phyloP scores from a whole-genome alignment of 2,113 vertebrate species.

The Numida meleagris region DNA sequence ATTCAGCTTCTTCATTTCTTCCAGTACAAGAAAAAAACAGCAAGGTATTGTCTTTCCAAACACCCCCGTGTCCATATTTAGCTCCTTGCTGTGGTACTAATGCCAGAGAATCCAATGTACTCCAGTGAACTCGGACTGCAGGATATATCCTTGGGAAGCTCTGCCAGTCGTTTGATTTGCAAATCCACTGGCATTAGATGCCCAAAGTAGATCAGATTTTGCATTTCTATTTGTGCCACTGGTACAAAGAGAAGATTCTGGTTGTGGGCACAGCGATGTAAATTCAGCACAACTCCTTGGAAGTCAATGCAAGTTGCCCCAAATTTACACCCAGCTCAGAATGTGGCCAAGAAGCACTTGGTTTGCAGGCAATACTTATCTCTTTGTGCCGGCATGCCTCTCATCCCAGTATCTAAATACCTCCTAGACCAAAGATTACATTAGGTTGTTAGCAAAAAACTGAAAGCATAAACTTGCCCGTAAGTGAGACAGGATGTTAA shows the following conservation, averaged over 20 bases:
- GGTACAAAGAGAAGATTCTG: conserved; percentile 23
- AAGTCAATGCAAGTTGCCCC: not conserved
- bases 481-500: not conserved
- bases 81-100: conserved; percentile 41
- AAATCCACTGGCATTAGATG: conserved; percentile 9
- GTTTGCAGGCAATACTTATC: not conserved
- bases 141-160: conserved; percentile 17
- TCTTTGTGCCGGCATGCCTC: not conserved
- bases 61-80: conserved; percentile 47
- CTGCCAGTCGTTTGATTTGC: conserved; percentile 50
- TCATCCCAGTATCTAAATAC: not conserved
- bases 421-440: conserved; percentile 33
- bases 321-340: not conserved
- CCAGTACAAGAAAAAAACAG: not conserved
- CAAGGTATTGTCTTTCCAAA: conserved; percentile 50
- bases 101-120: conserved; percentile 48
- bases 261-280: not conserved
- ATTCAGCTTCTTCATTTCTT: not conserved
- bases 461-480: conserved; percentile 6
- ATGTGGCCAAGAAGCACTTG: not conserved
- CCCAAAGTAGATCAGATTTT: conserved; percentile 24
- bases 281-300: not conserved
- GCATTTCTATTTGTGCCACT: conserved; percentile 46
- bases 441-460: not conserved
- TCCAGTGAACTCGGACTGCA: conserved; percentile 26